Conservation (phyloP, 1,140 invertebrate species). For the Trichonephila clavipes region DNA sequence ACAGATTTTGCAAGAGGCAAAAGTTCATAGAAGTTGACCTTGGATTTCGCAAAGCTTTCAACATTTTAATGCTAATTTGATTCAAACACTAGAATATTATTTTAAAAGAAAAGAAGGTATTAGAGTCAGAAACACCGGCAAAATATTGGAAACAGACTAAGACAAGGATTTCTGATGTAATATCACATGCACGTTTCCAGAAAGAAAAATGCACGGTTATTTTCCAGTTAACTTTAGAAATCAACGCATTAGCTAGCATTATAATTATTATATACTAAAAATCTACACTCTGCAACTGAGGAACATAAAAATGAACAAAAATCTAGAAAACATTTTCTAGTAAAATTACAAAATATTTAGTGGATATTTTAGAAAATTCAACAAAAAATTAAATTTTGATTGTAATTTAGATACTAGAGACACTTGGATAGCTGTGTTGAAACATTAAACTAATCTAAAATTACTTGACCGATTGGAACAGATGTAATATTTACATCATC, state of each 20-base stretch:
- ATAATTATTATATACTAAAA: neutral
- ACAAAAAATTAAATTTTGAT: too few relatives aligned
- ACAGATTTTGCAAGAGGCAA: slow-evolving; percentile 18
- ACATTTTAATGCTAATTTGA: slow-evolving; percentile 40
- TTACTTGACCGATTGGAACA: neutral
- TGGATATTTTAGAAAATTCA: too few relatives aligned
- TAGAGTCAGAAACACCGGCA: neutral
- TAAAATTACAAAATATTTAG: too few relatives aligned
- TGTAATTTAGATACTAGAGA: neutral
- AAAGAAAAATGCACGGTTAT: slow-evolving; percentile 17
- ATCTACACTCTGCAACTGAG: neutral
- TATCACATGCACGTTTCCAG: slow-evolving; percentile 44
- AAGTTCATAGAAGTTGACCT: slow-evolving; percentile 25
- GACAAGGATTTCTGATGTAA: slow-evolving; percentile 30
- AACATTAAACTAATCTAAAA: neutral
- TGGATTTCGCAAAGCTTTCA: slow-evolving; percentile 40
- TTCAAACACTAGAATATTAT: neutral
- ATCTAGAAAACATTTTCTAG: too few relatives aligned
- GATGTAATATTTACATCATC: neutral
- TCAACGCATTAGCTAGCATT: neutral
- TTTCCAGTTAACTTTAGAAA: neutral
- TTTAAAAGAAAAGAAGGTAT: neutral
- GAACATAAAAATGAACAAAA: too few relatives aligned
- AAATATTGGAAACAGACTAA: neutral
- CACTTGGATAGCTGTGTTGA: neutral